Evolutionary conservation across 2,888 invertebrate species (phyloP), one percentile per base, ranked within the genome.

Genomic region (Hermaeophaga mercurialis): DNA sequence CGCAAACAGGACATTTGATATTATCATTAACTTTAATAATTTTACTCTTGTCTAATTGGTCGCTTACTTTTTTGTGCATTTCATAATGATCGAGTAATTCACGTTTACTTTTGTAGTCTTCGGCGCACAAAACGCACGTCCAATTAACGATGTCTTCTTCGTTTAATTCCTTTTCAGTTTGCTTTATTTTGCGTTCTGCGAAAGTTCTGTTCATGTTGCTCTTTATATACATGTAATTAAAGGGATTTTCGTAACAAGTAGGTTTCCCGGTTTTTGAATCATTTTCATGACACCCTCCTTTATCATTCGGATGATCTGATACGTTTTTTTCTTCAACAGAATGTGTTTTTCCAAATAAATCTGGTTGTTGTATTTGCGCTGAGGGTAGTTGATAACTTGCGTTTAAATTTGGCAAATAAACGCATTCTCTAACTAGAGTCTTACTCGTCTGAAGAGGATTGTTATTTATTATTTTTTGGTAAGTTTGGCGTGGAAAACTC

Each of bases 61-160:
- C 59, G n/a, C 19, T 33, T 14, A 22, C 31, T 41, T 19, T 14
- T 34, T 60, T 60, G 19, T 59, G 59, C 1, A 24, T 33, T 34
- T 59, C 56, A 18, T 56, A 59, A 22, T 66, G 64, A 14, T 64
- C 57, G 3, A 64, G 52, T 18, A 65, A 36, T 2, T 7, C 36
- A 2, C 5, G 2, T 36, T 17, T 36, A 9, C 17, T 17, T 36
- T 36, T 8, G 3, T 8, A 36, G 5, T 47, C 47, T 22, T 58
- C 52, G 9, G 39, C 50, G 38, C 65, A 65, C 14, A 65, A 55
- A 44, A 61, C 0, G 12, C 58, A 58, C 0, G 11, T 19, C 38
- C 39, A 54, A 3, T 3, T 31, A 9, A 8, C 5, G 9, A 9
- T 5, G 6, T 8, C n/a, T 31, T 31, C 11, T 12, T 31, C 31